Conservation (phyloP, 2,797 vertebrate species). For the Hylomyscus alleni region DNA sequence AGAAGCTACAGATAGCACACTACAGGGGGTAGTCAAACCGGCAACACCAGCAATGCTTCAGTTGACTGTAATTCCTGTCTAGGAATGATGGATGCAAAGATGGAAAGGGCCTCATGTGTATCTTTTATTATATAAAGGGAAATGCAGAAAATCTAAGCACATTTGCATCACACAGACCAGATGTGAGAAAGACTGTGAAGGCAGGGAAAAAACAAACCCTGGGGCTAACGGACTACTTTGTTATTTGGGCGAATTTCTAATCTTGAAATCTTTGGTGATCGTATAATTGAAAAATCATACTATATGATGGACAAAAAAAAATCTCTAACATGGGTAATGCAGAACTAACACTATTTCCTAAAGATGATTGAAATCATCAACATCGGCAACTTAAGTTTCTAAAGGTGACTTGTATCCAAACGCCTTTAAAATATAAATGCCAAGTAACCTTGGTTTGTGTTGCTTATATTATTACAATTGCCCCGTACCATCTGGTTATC, state of each 20-base stretch:
- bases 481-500: too few species aligned
- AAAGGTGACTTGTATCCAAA: neutral
- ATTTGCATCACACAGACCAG: neutral
- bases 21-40: slow-evolving; percentile 58
- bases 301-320: neutral
- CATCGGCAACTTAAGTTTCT: neutral
- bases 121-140: neutral
- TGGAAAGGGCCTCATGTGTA: neutral
- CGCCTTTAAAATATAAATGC: neutral
- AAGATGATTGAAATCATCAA: neutral
- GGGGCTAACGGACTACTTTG: neutral
- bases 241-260: neutral
- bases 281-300: neutral
- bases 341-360: neutral
- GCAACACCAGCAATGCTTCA: slow-evolving; percentile 67
- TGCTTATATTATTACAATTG: too few species aligned
- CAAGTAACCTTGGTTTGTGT: too few species aligned
- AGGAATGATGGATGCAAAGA: slow-evolving; percentile 46
- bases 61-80: slow-evolving; percentile 78
- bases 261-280: neutral
- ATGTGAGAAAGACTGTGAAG: neutral
- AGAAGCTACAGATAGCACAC: slow-evolving; percentile 1
- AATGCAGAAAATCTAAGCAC: neutral
- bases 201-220: neutral
- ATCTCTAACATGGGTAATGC: neutral